Conservation (phyloP, 2,888 invertebrate genomes). For the Zele albiditarsus region DNA sequence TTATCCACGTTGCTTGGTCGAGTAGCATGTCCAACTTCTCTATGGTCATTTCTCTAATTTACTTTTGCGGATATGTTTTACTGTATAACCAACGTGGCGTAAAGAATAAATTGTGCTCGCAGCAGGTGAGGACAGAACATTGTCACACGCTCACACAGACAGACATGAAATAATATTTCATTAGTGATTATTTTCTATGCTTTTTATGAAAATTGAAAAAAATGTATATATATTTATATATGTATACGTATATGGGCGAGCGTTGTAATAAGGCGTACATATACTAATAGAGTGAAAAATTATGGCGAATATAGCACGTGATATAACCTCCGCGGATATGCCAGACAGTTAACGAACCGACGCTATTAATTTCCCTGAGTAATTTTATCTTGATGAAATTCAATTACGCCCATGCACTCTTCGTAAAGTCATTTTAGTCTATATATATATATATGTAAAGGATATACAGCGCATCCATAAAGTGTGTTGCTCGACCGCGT, state of each 20-base stretch:
- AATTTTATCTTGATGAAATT: conserved; percentile 47
- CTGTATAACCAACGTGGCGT: conserved; percentile 12
- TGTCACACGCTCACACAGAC: neutral
- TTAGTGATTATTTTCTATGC: neutral
- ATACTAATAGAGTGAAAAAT: conserved; percentile 24
- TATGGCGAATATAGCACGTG: conserved; percentile 2
- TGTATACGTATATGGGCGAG: neutral
- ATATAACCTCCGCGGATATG: neutral
- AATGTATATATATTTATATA: no score
- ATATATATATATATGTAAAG: neutral
- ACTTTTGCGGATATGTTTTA: conserved; percentile 17
- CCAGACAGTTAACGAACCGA: conserved; percentile 44
- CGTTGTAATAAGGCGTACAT: neutral
- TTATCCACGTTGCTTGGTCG: neutral
- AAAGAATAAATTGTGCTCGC: conserved; percentile 24
- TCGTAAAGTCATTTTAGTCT: conserved; percentile 48
- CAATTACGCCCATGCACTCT: conserved; percentile 51
- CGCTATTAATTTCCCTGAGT: conserved; percentile 41
- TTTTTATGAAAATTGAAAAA: neutral
- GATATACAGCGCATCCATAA: conserved; percentile 50
- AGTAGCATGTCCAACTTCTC: neutral
- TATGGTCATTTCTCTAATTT: neutral
- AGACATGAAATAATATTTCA: conserved; percentile 8
- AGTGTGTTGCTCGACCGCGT: conserved; percentile 42
- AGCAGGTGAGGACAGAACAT: conserved; percentile 29